A percentile compares a stretch with the other conserved stretches of the same genome.
These are phyloP conservation scores for Aulostomus chinensis DNA, from an alignment of 2,797 vertebrate genomes.

Conservation along the genomic window DNA sequence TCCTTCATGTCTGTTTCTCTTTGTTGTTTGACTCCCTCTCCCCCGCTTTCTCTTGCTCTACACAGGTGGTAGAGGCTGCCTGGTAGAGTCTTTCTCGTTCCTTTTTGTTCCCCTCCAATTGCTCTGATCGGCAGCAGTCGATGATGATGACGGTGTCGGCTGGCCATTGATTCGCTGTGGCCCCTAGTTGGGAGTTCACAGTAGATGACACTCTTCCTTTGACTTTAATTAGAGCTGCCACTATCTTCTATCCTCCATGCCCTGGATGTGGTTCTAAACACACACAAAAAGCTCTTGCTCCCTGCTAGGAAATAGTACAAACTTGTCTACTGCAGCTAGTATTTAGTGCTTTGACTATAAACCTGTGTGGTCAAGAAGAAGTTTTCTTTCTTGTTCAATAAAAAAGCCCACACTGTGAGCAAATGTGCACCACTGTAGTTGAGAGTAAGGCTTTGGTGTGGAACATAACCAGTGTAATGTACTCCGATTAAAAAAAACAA, in stretches of 20 bases:
- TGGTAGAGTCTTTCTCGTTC: slow-evolving; percentile 72
- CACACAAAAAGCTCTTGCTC: slow-evolving; percentile 46
- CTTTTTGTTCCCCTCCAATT: slow-evolving; percentile 81
- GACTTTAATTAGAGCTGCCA: slow-evolving; percentile 79
- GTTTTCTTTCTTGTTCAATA: slow-evolving; percentile 10
- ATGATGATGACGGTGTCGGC: slow-evolving; percentile 76
- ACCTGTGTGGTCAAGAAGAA: slow-evolving; percentile 8
- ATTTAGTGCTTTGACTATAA: slow-evolving; percentile 32
- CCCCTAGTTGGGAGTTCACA: slow-evolving; percentile 77
- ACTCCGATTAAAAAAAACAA: too few relatives aligned
- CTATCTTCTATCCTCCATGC: slow-evolving; percentile 61
- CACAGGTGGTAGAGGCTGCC: slow-evolving; percentile 78
- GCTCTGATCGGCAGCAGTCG: slow-evolving; percentile 72
- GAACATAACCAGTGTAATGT: slow-evolving; percentile 12
- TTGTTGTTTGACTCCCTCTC: slow-evolving; percentile 45
- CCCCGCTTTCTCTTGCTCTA: slow-evolving; percentile 53
- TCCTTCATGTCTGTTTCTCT: slow-evolving; percentile 38
- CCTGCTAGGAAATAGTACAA: slow-evolving; percentile 50
- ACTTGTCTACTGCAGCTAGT: slow-evolving; percentile 27
- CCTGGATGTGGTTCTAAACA: slow-evolving; percentile 68
- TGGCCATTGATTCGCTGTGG: slow-evolving; percentile 80
- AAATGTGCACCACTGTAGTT: slow-evolving; percentile 8
- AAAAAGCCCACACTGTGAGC: background rate
- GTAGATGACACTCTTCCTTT: slow-evolving; percentile 75
- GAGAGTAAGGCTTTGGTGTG: background rate